A percentile compares a stretch with the other conserved stretches of the same genome.
phyloP scores from a whole-genome alignment of 1,140 invertebrate genomes.

The Drosophila erecta region DNA sequence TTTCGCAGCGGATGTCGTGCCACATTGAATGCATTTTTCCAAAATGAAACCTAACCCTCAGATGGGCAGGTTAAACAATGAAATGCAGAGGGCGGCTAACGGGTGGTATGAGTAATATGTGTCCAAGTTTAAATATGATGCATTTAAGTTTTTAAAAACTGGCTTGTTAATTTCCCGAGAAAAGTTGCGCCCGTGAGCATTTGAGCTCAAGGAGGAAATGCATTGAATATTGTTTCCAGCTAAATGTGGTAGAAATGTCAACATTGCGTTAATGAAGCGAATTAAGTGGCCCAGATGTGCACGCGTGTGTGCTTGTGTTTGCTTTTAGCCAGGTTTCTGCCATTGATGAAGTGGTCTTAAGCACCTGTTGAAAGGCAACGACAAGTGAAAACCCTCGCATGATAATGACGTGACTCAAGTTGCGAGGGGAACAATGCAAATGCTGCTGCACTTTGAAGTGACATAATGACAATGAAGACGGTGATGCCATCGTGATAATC shows the following conservation, averaged over 20 bases:
- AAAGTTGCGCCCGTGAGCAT: constrained; percentile 3
- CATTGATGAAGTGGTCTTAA: constrained; percentile 24
- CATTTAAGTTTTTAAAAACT: background rate
- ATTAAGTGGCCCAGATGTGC: constrained; percentile 43
- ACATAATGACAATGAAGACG: constrained; percentile 59
- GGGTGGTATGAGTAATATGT: too few species aligned
- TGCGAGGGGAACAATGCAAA: constrained; percentile 58
- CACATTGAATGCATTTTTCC: constrained; percentile 60
- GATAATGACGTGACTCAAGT: constrained; percentile 54
- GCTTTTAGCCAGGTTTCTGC: constrained; percentile 2
- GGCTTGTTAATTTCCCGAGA: background rate
- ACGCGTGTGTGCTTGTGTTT: background rate
- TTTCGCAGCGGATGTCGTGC: constrained; percentile 49
- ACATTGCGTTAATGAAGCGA: constrained; percentile 62
- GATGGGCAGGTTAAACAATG: background rate
- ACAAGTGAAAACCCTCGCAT: constrained; percentile 44
- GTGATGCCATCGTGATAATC: constrained; percentile 30
- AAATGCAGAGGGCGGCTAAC: background rate
- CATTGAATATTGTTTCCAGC: constrained; percentile 44
- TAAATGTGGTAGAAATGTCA: constrained; percentile 52
- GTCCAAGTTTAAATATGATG: background rate
- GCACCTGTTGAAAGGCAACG: constrained; percentile 63
- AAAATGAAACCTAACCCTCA: constrained; percentile 42
- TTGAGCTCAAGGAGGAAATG: constrained; percentile 24
- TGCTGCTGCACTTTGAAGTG: constrained; percentile 51